These are phyloP conservation scores for Drusus annulatus DNA, from an alignment of 1,140 invertebrate genomes.

Conservation along the genomic window DNA sequence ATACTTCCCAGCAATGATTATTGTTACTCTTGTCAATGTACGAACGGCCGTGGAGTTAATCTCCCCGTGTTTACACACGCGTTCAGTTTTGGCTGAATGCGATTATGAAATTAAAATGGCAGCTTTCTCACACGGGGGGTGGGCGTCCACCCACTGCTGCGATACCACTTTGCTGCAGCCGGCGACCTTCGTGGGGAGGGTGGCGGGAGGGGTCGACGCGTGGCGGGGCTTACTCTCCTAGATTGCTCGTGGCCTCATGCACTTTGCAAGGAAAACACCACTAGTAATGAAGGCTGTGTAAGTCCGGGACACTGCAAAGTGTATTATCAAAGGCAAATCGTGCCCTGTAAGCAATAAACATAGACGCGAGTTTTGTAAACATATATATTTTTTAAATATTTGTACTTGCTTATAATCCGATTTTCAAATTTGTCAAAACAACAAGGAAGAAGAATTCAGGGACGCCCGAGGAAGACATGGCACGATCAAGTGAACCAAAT, in stretches of 20 bases:
- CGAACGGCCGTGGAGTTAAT: slow-evolving; percentile 1
- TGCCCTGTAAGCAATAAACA: not conserved
- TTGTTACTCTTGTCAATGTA: slow-evolving; percentile 12
- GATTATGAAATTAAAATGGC: slow-evolving; percentile 34
- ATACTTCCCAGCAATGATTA: slow-evolving; percentile 6
- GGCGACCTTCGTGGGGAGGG: too few species aligned
- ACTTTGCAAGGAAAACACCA: slow-evolving; percentile 10
- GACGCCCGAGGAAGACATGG: too few species aligned
- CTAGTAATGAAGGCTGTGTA: not conserved
- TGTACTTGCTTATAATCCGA: too few species aligned
- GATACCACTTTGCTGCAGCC: too few species aligned
- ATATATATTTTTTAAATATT: too few species aligned
- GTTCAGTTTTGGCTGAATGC: slow-evolving; percentile 15
- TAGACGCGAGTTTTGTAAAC: too few species aligned
- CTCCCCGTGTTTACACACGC: slow-evolving; percentile 28
- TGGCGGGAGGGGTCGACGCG: not conserved
- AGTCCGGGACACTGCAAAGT: too few species aligned
- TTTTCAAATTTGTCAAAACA: too few species aligned
- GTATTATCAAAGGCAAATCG: too few species aligned
- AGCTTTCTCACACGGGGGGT: slow-evolving; percentile 15
- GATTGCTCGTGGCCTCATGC: not conserved
- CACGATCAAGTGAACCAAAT: too few species aligned
- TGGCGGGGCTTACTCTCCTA: slow-evolving; percentile 14
- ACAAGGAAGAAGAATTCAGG: too few species aligned
- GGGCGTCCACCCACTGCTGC: too few species aligned